These are phyloP conservation scores for Cichlasoma orientale DNA, from an alignment of 2,797 vertebrate genomes.

Conservation along the genomic window DNA sequence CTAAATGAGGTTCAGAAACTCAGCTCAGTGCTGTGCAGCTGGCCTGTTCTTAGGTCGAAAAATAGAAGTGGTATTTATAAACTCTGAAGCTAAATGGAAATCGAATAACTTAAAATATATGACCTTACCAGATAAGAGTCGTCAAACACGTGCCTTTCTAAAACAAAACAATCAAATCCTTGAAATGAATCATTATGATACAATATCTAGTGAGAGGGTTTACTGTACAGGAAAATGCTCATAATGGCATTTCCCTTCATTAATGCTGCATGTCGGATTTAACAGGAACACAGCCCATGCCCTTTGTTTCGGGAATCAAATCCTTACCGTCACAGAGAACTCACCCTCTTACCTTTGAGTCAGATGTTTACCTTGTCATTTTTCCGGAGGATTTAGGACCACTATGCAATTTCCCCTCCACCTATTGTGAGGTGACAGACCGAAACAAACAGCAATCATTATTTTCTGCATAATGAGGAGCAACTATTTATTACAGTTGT, in stretches of 20 bases:
- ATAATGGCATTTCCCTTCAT: constrained; percentile 50
- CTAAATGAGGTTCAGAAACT: constrained; percentile 3
- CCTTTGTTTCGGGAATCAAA: constrained; percentile 66
- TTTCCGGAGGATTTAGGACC: constrained; percentile 16
- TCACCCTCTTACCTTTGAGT: constrained; percentile 53
- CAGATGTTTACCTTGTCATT: constrained; percentile 30
- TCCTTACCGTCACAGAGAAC: constrained; percentile 68
- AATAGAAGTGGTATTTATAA: constrained; percentile 14
- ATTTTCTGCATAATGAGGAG: not conserved
- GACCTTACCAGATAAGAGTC: constrained; percentile 49
- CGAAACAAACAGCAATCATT: not conserved
- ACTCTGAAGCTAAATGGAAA: constrained; percentile 23
- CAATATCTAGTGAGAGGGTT: constrained; percentile 25
- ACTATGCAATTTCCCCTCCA: not conserved
- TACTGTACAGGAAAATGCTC: constrained; percentile 59
- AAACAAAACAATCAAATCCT: constrained; percentile 49
- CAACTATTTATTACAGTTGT: not conserved
- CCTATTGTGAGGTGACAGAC: not conserved
- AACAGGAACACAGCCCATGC: constrained; percentile 70
- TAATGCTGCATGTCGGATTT: constrained; percentile 61
- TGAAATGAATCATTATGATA: constrained; percentile 37
- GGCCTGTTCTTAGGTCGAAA: not conserved
- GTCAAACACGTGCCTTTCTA: constrained; percentile 38
- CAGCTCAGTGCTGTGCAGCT: constrained; percentile 1
- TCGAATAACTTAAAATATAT: constrained; percentile 21